phyloP scores from a whole-genome alignment of 2,888 invertebrate genomes.

The Myopa tessellatipennis region DNA sequence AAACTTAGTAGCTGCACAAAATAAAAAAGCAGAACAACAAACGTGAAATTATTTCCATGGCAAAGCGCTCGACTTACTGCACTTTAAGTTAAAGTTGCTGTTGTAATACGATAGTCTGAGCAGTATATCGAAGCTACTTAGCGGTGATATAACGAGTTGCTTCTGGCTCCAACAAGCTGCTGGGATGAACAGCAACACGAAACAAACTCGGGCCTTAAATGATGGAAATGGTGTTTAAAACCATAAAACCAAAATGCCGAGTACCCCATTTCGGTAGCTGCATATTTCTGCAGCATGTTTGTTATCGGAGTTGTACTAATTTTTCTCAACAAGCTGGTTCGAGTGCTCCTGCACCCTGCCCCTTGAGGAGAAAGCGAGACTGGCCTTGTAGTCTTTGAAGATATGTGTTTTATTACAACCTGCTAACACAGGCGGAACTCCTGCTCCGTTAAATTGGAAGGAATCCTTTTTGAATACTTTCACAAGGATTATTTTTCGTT shows the following conservation, averaged over 20 bases:
- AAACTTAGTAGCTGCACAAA: slow-evolving; percentile 4
- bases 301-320: background rate
- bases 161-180: slow-evolving; percentile 3
- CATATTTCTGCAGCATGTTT: no score
- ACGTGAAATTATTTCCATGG: slow-evolving; percentile 6
- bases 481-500: no score
- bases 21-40: background rate
- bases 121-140: slow-evolving; percentile 4
- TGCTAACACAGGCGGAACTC: no score
- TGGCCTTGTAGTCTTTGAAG: no score
- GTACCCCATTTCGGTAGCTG: background rate
- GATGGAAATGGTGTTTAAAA: background rate
- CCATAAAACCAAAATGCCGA: background rate
- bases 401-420: no score
- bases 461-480: no score
- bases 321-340: background rate
- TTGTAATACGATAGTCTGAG: background rate
- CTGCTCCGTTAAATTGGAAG: no score
- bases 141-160: background rate
- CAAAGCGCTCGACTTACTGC: background rate
- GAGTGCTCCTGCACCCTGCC: no score
- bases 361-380: no score
- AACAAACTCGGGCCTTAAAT: background rate
- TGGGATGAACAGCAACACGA: background rate
- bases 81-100: background rate